Percentiles rank a stretch among this genome's conserved stretches.
These are phyloP conservation scores for Orthonychiurus folsomi DNA, from an alignment of 2,888 invertebrate genomes.

Conservation along the genomic window DNA sequence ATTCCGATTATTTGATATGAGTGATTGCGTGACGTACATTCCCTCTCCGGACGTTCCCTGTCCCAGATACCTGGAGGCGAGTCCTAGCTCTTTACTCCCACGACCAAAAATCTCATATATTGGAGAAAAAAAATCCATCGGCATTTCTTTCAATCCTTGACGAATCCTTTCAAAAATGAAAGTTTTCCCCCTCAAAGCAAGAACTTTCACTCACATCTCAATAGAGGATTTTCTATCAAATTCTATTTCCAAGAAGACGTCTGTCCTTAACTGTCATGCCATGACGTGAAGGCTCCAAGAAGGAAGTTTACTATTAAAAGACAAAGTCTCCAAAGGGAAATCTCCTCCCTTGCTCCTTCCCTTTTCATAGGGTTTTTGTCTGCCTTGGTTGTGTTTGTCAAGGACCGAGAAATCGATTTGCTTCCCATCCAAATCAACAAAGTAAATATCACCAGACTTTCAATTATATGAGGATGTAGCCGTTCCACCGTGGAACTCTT, in stretches of 20 bases:
- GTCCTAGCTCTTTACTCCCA: too few species aligned
- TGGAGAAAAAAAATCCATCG: too few species aligned
- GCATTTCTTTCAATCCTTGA: not conserved
- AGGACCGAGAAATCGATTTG: slow-evolving; percentile 41
- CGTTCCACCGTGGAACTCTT: not conserved
- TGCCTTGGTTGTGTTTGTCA: slow-evolving; percentile 25
- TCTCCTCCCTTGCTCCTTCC: not conserved
- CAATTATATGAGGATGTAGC: slow-evolving; percentile 24
- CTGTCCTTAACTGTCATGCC: too few species aligned
- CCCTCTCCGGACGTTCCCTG: too few species aligned
- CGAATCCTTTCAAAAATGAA: slow-evolving; percentile 1
- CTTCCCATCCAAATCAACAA: slow-evolving; percentile 41
- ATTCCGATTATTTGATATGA: not conserved
- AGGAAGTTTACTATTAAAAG: too few species aligned
- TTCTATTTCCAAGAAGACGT: too few species aligned
- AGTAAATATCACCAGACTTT: slow-evolving; percentile 39
- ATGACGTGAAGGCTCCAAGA: too few species aligned
- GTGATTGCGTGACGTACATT: not conserved
- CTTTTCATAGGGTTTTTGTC: slow-evolving; percentile 4
- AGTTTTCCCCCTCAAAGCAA: not conserved
- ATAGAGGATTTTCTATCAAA: not conserved
- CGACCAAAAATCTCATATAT: too few species aligned
- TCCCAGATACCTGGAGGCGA: too few species aligned
- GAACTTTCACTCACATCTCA: not conserved
- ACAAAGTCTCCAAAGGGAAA: not conserved